Evolutionary conservation across 2,113 vertebrate species (phyloP).

Genomic region (Nanorana parkeri): DNA sequence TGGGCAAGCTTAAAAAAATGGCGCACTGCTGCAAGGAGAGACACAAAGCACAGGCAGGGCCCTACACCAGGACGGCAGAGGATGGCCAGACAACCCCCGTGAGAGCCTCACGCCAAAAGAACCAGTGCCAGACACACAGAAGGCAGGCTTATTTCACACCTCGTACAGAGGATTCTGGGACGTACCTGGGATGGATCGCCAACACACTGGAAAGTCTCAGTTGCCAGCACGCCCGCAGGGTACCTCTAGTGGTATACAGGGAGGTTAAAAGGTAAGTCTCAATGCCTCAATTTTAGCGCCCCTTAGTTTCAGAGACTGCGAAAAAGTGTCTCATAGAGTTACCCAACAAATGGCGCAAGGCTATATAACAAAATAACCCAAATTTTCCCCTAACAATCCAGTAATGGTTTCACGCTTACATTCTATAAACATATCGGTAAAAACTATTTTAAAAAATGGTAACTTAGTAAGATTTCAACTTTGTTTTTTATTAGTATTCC

Average conservation of each 20-base stretch:
- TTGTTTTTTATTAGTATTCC: no score
- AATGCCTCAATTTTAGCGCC: not conserved
- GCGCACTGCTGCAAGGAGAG: not conserved
- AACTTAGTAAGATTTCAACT: no score
- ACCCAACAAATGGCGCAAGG: no score
- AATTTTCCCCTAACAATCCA: no score
- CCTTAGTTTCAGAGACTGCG: no score
- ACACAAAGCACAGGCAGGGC: not conserved
- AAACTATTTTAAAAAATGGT: no score
- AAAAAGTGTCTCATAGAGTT: no score
- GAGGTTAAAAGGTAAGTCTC: constrained; percentile 15
- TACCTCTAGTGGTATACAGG: constrained; percentile 4
- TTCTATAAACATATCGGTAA: no score
- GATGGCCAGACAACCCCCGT: not conserved
- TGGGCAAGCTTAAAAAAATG: no score
- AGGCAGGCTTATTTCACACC: constrained; percentile 38
- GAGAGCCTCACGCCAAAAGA: not conserved
- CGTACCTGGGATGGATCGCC: constrained; percentile 32
- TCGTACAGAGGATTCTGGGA: constrained; percentile 16
- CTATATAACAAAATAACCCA: no score
- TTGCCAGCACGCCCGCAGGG: not conserved
- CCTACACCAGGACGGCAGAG: not conserved
- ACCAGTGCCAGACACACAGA: constrained; percentile 29
- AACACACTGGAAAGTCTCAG: constrained; percentile 8
- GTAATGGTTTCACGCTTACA: no score